These are phyloP conservation scores for Trogon surrucura DNA, from an alignment of 2,113 vertebrate species.

Conservation along the genomic window DNA sequence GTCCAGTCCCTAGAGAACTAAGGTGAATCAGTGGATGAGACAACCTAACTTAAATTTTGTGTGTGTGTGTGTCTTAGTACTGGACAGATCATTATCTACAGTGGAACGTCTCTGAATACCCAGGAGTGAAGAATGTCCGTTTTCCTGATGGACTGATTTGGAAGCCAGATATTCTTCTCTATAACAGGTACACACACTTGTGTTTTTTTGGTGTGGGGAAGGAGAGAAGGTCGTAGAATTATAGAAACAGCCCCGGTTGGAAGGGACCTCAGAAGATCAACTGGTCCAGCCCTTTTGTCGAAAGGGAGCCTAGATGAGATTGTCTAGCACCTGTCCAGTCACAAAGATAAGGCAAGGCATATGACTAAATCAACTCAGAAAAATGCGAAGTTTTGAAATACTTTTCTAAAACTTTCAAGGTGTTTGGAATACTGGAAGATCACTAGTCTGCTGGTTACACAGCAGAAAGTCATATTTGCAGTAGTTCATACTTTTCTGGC, in stretches of 20 bases:
- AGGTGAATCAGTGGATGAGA: neutral
- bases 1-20: neutral
- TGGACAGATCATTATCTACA: conserved; percentile 91
- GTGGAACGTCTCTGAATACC: conserved; percentile 89
- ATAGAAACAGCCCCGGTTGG: neutral
- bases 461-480: neutral
- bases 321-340: neutral
- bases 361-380: neutral
- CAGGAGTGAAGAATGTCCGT: conserved; percentile 87
- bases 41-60: conserved; percentile 44
- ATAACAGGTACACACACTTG: conserved; percentile 87
- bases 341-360: neutral
- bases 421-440: neutral
- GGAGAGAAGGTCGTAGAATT: neutral
- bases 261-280: neutral
- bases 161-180: conserved; percentile 97
- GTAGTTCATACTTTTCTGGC: neutral
- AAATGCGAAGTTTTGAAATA: neutral
- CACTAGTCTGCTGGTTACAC: neutral
- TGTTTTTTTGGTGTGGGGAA: neutral
- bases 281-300: neutral
- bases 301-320: neutral
- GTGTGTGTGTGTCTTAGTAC: conserved; percentile 71
- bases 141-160: conserved; percentile 91
- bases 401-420: neutral